phyloP scores from a whole-genome alignment of 2,113 vertebrate genomes.

The Pontoporia blainvillei region DNA sequence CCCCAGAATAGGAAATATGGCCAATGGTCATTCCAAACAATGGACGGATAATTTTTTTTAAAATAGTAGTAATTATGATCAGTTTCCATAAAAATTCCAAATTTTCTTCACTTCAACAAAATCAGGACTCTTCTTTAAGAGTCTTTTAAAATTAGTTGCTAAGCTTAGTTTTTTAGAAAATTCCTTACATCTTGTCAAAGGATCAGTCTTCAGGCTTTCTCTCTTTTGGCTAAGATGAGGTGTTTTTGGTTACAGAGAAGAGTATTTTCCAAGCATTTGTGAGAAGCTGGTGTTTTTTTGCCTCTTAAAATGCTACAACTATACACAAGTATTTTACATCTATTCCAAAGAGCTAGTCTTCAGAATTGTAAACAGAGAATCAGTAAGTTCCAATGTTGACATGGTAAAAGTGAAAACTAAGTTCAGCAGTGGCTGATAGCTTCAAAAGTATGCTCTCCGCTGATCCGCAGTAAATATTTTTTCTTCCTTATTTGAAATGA shows the following conservation, averaged over 20 bases:
- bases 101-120: slow-evolving; percentile 6
- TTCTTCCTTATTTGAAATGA: neutral
- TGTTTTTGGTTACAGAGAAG: slow-evolving; percentile 52
- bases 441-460: neutral
- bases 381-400: neutral
- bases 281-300: slow-evolving; percentile 29
- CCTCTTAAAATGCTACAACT: slow-evolving; percentile 56
- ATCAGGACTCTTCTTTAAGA: neutral
- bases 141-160: neutral
- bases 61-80: neutral
- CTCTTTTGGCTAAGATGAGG: slow-evolving; percentile 31
- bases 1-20: neutral
- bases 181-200: neutral
- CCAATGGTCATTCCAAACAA: neutral
- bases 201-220: neutral
- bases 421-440: neutral
- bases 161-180: neutral
- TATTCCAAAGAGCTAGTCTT: slow-evolving; percentile 55
- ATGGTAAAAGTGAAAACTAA: slow-evolving; percentile 16
- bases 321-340: slow-evolving; percentile 55
- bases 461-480: neutral
- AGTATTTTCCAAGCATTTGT: slow-evolving; percentile 39
- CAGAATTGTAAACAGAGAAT: slow-evolving; percentile 45
- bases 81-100: neutral
- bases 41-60: neutral